phyloP scores from a whole-genome alignment of 2,888 invertebrate species.

The Cataglyphis albicans region DNA sequence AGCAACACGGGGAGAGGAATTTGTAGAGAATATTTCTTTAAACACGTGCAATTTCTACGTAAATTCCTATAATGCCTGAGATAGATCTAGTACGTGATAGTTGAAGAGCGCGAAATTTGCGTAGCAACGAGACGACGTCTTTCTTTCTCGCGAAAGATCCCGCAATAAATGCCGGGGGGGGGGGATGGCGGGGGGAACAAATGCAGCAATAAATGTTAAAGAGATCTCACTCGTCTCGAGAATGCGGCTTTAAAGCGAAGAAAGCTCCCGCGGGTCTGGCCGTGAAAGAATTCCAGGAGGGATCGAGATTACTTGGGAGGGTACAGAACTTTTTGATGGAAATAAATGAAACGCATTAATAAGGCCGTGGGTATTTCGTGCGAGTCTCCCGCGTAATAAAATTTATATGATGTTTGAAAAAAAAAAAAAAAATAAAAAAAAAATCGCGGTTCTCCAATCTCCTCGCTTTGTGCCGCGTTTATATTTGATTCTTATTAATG shows the following conservation, averaged over 20 bases:
- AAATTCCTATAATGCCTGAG: conserved; percentile 10
- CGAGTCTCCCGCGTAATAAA: conserved; percentile 62
- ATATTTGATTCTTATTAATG: conserved; percentile 68
- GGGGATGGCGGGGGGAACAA: conserved; percentile 29
- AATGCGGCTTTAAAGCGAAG: conserved; percentile 52
- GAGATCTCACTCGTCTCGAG: conserved; percentile 52
- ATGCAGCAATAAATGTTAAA: conserved; percentile 63
- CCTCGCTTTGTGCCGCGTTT: conserved; percentile 36
- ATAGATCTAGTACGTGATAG: conserved; percentile 18
- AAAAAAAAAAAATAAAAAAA: conserved; percentile 38
- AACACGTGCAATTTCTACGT: conserved; percentile 14
- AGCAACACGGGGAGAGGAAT: background rate
- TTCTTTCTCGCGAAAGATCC: conserved; percentile 32
- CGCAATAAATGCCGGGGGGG: conserved; percentile 55
- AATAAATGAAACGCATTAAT: conserved; percentile 67
- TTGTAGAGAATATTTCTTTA: background rate
- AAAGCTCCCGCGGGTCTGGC: conserved; percentile 47
- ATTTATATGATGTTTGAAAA: conserved; percentile 54
- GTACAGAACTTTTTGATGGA: conserved; percentile 53
- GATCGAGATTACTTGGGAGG: conserved; percentile 54
- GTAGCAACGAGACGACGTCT: conserved; percentile 42
- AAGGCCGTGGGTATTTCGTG: conserved; percentile 56
- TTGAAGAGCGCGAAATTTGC: conserved; percentile 43
- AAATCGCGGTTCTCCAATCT: conserved; percentile 44
- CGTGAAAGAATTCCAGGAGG: conserved; percentile 48